phyloP scores from a whole-genome alignment of 2,888 invertebrate genomes.

The Erebia palarica region DNA sequence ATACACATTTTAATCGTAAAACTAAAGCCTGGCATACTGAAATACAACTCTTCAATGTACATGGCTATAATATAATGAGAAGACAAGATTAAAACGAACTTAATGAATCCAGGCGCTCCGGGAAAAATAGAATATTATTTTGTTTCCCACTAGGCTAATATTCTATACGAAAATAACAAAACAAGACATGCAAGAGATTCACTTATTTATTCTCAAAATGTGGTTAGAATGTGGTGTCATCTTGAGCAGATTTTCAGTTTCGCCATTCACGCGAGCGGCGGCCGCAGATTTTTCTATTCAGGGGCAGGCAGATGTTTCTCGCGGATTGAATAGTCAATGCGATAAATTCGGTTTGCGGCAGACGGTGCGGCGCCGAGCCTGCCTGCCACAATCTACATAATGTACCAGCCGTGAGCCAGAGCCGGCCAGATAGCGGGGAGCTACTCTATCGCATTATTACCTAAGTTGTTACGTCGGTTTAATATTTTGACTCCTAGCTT shows the following conservation, averaged over 20 bases:
- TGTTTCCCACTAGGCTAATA: too few relatives aligned
- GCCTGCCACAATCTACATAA: constrained; percentile 70
- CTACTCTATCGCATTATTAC: constrained; percentile 45
- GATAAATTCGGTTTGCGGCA: constrained; percentile 76
- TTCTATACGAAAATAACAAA: neutral
- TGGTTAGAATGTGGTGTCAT: constrained; percentile 2
- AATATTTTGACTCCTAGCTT: neutral
- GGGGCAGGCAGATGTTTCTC: constrained; percentile 68
- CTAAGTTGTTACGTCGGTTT: constrained; percentile 35
- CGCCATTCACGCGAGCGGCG: constrained; percentile 37
- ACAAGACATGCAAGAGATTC: neutral
- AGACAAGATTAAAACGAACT: too few relatives aligned
- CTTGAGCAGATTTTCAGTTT: constrained; percentile 46
- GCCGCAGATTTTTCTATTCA: constrained; percentile 58
- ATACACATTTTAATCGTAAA: too few relatives aligned
- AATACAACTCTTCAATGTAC: too few relatives aligned
- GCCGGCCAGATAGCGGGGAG: constrained; percentile 40
- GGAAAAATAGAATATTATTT: too few relatives aligned
- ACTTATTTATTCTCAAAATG: constrained; percentile 1
- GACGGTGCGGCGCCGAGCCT: constrained; percentile 57
- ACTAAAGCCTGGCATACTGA: too few relatives aligned
- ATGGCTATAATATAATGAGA: too few relatives aligned
- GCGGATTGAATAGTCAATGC: constrained; percentile 77
- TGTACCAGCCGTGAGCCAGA: constrained; percentile 51
- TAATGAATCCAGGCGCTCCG: too few relatives aligned